Percentiles rank a stretch among this genome's conserved stretches.
Evolutionary conservation across 2,113 vertebrate genomes (phyloP).

Genomic region (Gnathonemus longibarbis): DNA sequence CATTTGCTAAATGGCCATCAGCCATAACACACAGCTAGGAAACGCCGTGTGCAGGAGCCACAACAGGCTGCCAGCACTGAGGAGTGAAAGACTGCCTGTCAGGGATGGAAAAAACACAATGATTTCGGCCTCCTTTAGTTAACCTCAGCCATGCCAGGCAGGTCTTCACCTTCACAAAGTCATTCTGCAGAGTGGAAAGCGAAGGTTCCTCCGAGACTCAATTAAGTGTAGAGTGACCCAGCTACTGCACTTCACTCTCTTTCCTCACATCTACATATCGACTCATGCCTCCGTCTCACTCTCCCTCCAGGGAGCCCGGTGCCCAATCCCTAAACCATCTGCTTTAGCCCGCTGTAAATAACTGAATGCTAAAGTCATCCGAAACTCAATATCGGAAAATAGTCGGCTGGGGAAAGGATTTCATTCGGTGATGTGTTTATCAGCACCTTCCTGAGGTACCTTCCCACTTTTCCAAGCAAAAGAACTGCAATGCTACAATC

Average conservation of each 20-base stretch:
- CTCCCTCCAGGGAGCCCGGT: neutral
- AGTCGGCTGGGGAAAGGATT: slow-evolving; percentile 8
- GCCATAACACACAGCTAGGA: neutral
- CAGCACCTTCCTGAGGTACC: neutral
- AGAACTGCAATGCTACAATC: neutral
- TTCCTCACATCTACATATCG: neutral
- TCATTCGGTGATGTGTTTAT: slow-evolving; percentile 20
- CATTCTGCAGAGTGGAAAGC: neutral
- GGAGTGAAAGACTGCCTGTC: neutral
- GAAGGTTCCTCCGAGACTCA: neutral
- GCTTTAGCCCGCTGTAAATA: slow-evolving; percentile 26
- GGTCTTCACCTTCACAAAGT: neutral
- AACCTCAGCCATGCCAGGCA: too few species aligned
- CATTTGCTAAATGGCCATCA: neutral
- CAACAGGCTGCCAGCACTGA: neutral
- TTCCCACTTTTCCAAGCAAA: slow-evolving; percentile 21
- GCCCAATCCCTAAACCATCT: slow-evolving; percentile 36
- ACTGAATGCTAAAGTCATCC: slow-evolving; percentile 27
- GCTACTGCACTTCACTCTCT: neutral
- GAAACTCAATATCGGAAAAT: slow-evolving; percentile 23
- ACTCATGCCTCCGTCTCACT: slow-evolving; percentile 20
- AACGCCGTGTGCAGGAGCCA: neutral
- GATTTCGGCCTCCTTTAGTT: neutral
- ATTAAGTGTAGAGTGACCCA: neutral
- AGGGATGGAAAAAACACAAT: neutral